Evolutionary conservation across 2,888 invertebrate species (phyloP).

Genomic region (Xestia rhomboidea): DNA sequence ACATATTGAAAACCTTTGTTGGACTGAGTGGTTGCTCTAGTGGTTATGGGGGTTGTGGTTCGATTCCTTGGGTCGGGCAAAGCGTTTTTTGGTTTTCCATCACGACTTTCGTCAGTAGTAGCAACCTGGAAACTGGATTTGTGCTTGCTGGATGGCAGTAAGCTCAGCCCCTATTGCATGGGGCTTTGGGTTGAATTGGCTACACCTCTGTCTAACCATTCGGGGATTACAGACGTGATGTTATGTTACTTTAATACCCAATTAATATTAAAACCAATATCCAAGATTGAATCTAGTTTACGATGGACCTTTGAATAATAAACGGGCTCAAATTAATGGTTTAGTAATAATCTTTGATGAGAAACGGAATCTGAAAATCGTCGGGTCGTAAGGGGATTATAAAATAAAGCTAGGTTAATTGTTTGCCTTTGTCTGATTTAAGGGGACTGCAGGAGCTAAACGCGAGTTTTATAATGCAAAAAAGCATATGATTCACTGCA

Average conservation of each 20-base stretch:
- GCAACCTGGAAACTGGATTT: neutral
- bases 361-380: neutral
- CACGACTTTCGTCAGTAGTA: no score
- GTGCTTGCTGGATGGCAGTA: neutral
- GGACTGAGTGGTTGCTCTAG: neutral
- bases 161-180: neutral
- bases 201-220: no score
- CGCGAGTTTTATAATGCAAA: no score
- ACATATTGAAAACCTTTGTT: neutral
- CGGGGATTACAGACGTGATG: neutral
- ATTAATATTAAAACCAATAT: slow-evolving; percentile 32
- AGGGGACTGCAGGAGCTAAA: no score
- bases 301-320: slow-evolving; percentile 41
- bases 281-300: slow-evolving; percentile 30
- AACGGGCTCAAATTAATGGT: slow-evolving; percentile 31
- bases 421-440: neutral
- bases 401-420: slow-evolving; percentile 14
- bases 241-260: neutral
- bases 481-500: no score
- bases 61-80: neutral
- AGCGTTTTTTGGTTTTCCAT: no score
- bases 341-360: slow-evolving; percentile 6
- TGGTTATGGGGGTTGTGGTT: neutral
- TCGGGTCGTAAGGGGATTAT: neutral
- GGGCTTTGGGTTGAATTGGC: neutral